Evolutionary conservation across 2,797 vertebrate genomes (phyloP).

Genomic region (Leptodactylus fallax): DNA sequence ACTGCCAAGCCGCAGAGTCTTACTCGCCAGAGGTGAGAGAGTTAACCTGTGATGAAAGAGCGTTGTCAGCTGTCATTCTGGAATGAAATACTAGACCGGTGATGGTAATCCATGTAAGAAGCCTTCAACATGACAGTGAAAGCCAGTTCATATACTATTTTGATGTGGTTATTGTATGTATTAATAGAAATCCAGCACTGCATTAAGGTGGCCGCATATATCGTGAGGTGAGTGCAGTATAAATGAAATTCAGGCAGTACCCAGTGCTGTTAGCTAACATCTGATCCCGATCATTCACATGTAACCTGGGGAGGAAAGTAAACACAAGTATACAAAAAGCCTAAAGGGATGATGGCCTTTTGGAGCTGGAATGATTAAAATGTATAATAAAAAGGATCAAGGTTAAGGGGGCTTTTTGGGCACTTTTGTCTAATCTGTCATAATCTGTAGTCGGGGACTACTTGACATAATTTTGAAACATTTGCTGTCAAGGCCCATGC

Average conservation of each 20-base stretch:
- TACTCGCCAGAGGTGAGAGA: background rate
- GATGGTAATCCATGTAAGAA: constrained; percentile 3
- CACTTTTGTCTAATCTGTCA: too few relatives aligned
- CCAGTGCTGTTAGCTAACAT: background rate
- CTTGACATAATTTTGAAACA: too few relatives aligned
- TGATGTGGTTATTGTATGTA: background rate
- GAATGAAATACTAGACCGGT: background rate
- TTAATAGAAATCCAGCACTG: background rate
- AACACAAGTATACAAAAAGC: background rate
- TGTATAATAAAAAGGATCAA: background rate
- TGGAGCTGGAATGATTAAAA: background rate
- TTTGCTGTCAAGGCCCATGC: too few relatives aligned
- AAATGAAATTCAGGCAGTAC: background rate
- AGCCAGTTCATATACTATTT: background rate
- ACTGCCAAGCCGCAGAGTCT: background rate
- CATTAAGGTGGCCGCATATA: background rate
- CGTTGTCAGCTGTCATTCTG: constrained; percentile 16
- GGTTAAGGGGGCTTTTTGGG: background rate
- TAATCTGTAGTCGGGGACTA: too few relatives aligned
- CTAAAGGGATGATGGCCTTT: too few relatives aligned
- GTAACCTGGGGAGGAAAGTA: background rate
- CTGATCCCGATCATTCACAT: background rate
- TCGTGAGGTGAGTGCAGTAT: background rate
- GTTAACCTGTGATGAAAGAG: constrained; percentile 22
- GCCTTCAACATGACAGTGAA: background rate